Base-by-base conservation (phyloP, 2,888 invertebrate species). In the Blastobasis lacticolella region DNA sequence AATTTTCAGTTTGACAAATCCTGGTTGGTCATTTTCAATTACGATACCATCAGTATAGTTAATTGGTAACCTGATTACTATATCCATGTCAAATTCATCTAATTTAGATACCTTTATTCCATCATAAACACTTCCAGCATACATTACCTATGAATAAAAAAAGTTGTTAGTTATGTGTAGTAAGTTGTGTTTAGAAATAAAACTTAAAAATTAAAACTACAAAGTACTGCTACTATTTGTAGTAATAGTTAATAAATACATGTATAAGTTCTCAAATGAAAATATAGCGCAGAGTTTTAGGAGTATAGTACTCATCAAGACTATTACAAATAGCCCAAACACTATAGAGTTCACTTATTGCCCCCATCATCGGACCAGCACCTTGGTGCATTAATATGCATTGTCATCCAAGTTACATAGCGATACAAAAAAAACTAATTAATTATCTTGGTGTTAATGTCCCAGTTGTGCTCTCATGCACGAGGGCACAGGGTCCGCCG, bases 21-120 rank as follows among this genome's bases (percentile, higher is more conserved):
- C 90, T 0, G 89, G 86, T 45, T 67, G 63, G 38, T 85, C 80
- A 43, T 76, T 73, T 50, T 83, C 78, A 9, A 85, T 66, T 8
- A 73, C 73, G 45, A 89, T 83, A n/a, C 63, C 68, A 54, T 81
- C 73, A 5, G 76, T 72, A 54, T 84, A 78, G 61, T 71, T 73
- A 38, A 90, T 73, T 0, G 91, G 90, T 10, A 92, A 64, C 0
- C 81, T 75, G 46, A 92, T 81, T 4, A 90, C 78, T 5, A 91
- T 74, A 71, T 92, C 90, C 67, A 92, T 79, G 62, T 92, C 92
- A 59, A 88, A 92, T 62, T 92, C 92, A 55, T 90, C 88, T 10
- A 92, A 89, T 52, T 85, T 82, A 4, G 88, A 84, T 0, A 91
- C 86, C 69, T 90, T 90, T 38, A 91, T 81, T n/a, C 85, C 82